A percentile compares a stretch with the other conserved stretches of the same genome.
phyloP scores from a whole-genome alignment of 1,140 invertebrate species.

The Drosophila asahinai region DNA sequence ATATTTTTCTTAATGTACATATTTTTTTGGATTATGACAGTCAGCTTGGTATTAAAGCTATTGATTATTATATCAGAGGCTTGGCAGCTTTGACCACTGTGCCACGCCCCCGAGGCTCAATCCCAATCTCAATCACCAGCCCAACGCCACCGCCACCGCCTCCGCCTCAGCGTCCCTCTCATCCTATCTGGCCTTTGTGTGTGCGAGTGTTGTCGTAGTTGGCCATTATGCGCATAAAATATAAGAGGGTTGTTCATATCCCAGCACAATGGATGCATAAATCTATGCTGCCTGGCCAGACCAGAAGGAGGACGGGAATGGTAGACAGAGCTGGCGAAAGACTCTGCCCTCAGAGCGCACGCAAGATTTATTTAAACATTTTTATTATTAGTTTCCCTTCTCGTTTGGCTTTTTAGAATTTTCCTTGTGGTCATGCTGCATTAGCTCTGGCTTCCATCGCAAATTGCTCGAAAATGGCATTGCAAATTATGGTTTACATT shows the following conservation, averaged over 20 bases:
- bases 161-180: not conserved
- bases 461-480: constrained; percentile 75
- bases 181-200: constrained; percentile 25
- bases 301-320: constrained; percentile 3
- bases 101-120: constrained; percentile 34
- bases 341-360: constrained; percentile 25
- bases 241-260: constrained; percentile 81
- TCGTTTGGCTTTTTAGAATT: constrained; percentile 31
- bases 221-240: constrained; percentile 83
- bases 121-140: constrained; percentile 28
- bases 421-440: constrained; percentile 71
- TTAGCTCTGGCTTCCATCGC: constrained; percentile 57
- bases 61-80: not conserved
- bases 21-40: not conserved
- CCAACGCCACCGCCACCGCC: constrained; percentile 10
- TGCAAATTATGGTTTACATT: constrained; percentile 72
- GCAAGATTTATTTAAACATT: constrained; percentile 79
- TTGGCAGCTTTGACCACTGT: constrained; percentile 14
- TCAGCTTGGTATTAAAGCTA: not conserved
- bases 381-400: constrained; percentile 75
- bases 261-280: constrained; percentile 78
- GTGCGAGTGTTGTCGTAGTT: constrained; percentile 56
- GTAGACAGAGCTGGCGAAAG: constrained; percentile 25
- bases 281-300: constrained; percentile 64
- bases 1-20: too few relatives aligned